These are phyloP conservation scores for Sebastes schlegelii DNA, from an alignment of 2,113 vertebrate species.

Conservation along the genomic window DNA sequence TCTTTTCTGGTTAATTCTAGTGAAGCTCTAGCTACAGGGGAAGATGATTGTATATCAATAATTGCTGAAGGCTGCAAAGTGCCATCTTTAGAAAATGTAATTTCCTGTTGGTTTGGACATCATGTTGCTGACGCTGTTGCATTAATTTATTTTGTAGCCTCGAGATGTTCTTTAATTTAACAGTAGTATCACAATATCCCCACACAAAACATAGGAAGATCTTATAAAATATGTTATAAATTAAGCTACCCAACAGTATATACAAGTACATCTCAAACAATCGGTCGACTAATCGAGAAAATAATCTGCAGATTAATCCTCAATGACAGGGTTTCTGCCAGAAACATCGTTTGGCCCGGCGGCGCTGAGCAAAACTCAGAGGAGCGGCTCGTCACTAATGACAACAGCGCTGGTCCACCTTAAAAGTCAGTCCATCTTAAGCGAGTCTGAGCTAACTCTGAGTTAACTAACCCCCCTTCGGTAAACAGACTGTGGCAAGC, in stretches of 20 bases:
- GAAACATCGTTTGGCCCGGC: no score
- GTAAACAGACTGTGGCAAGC: no score
- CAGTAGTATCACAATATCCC: conserved; percentile 2
- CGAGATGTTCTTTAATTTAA: neutral
- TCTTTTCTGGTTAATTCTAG: neutral
- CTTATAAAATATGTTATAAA: neutral
- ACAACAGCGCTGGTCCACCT: no score
- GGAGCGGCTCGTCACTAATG: no score
- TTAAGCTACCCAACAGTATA: neutral
- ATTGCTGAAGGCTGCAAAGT: neutral
- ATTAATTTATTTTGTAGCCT: neutral
- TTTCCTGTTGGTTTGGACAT: neutral
- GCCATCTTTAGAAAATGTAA: neutral
- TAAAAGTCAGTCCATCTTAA: no score
- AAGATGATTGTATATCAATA: neutral
- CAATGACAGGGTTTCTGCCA: neutral
- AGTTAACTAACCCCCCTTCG: no score
- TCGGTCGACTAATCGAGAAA: neutral
- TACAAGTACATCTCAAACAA: neutral
- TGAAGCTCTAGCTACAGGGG: neutral
- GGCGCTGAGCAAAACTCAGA: no score
- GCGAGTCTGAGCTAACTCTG: no score
- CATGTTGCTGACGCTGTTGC: neutral
- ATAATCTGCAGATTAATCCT: neutral
- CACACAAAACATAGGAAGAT: neutral